Percentiles rank a stretch among this genome's conserved stretches.
Conservation (phyloP, 30 jellyfish, hydroid and myxozoan genomes). For the Hydractinia symbiolongicarpus region DNA sequence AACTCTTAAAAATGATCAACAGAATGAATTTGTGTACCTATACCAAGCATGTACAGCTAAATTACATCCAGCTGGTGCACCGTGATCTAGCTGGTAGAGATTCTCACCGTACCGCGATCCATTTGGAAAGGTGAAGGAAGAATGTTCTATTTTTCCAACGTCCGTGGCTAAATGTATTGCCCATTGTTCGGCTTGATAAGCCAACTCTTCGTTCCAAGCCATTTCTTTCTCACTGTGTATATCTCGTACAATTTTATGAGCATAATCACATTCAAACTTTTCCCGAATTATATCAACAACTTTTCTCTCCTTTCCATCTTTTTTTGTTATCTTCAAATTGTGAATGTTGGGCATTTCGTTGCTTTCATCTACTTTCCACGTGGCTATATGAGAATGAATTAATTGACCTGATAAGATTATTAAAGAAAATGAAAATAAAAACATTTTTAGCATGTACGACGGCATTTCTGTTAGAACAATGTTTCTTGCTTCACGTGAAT, state of each 20-base stretch:
- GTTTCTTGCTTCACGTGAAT: too few species aligned
- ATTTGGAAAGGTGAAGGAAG: background rate
- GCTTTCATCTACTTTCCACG: too few species aligned
- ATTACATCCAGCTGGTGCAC: background rate
- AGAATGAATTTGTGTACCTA: background rate
- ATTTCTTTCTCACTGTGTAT: conserved; percentile 6
- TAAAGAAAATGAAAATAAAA: too few species aligned
- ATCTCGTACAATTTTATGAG: conserved; percentile 9
- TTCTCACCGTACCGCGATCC: conserved; percentile 7
- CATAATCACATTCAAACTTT: conserved; percentile 4
- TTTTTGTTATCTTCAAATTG: too few species aligned
- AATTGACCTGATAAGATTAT: too few species aligned
- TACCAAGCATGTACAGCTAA: conserved; percentile 5
- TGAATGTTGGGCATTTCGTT: too few species aligned
- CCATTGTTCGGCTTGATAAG: conserved; percentile 22
- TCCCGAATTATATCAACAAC: conserved; percentile 16
- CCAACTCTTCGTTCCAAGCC: conserved; percentile 21
- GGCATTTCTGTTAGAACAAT: too few species aligned
- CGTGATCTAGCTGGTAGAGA: background rate
- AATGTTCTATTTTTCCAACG: background rate
- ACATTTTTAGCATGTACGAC: too few species aligned
- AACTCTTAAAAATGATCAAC: too few species aligned
- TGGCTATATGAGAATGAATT: too few species aligned
- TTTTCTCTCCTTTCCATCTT: too few species aligned
- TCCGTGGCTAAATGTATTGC: conserved; percentile 15